A percentile compares a stretch with the other conserved stretches of the same genome.
These are phyloP conservation scores for Hyperoplus lanceolatus DNA, from an alignment of 2,797 vertebrate species.

Conservation along the genomic window DNA sequence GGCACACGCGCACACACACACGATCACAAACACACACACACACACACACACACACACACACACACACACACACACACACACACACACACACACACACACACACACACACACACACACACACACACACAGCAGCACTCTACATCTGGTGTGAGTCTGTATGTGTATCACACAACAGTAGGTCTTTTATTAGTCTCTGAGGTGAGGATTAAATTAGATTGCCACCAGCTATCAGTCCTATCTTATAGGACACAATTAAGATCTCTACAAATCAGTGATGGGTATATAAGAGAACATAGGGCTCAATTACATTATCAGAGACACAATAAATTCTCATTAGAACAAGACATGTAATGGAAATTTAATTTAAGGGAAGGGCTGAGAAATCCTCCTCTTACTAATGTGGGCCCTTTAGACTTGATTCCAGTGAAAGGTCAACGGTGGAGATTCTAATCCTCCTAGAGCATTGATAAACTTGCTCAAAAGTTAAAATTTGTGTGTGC, in stretches of 20 bases:
- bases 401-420: constrained; percentile 18
- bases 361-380: constrained; percentile 21
- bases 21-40: neutral
- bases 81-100: neutral
- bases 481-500: neutral
- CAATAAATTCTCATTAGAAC: constrained; percentile 45
- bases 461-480: neutral
- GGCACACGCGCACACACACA: neutral
- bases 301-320: constrained; percentile 50
- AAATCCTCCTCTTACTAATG: constrained; percentile 21
- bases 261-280: constrained; percentile 52
- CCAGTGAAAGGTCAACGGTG: constrained; percentile 14
- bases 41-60: too few species aligned
- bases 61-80: neutral
- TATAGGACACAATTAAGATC: constrained; percentile 69
- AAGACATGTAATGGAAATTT: constrained; percentile 32
- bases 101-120: neutral
- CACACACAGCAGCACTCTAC: neutral
- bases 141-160: too few species aligned
- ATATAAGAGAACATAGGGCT: constrained; percentile 42
- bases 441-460: neutral
- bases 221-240: constrained; percentile 53
- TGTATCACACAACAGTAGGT: constrained; percentile 17
- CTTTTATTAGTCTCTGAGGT: constrained; percentile 68
- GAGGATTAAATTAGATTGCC: constrained; percentile 68